A percentile compares a stretch with the other conserved stretches of the same genome.
Evolutionary conservation across 64 coral and sea anemone species (phyloP).

Genomic region (Pocillopora verrucosa): DNA sequence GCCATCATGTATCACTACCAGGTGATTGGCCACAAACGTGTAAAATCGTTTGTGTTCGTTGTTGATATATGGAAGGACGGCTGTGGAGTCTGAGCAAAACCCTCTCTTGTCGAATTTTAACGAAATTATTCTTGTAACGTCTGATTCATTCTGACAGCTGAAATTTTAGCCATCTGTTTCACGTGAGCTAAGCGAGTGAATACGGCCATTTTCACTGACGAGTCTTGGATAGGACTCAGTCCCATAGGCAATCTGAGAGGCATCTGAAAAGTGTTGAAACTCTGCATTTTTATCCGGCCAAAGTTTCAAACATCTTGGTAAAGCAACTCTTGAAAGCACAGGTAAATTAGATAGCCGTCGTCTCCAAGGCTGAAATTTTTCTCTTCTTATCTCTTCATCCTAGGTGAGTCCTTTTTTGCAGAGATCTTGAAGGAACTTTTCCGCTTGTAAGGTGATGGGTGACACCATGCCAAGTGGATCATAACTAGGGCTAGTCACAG

Average conservation of each 20-base stretch:
- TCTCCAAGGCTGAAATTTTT: no score
- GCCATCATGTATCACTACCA: neutral
- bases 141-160: neutral
- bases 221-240: slow-evolving; percentile 1
- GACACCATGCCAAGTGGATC: no score
- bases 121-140: neutral
- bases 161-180: neutral
- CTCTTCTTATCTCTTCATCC: neutral
- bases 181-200: slow-evolving; percentile 6
- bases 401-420: neutral
- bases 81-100: slow-evolving; percentile 6
- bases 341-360: no score
- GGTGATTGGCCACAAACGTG: neutral
- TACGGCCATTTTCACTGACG: neutral
- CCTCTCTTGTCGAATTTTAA: neutral
- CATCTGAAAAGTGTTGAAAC: no score
- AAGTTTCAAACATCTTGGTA: no score
- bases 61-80: neutral
- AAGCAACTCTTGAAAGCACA: no score
- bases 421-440: neutral
- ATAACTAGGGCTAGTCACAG: neutral
- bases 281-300: no score
- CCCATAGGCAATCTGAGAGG: neutral
- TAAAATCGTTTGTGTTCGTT: neutral
- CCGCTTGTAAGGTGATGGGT: neutral